Evolutionary conservation across 1,140 invertebrate species (phyloP), one percentile per base, ranked within the genome.

Genomic region (Drosophila guanche): DNA sequence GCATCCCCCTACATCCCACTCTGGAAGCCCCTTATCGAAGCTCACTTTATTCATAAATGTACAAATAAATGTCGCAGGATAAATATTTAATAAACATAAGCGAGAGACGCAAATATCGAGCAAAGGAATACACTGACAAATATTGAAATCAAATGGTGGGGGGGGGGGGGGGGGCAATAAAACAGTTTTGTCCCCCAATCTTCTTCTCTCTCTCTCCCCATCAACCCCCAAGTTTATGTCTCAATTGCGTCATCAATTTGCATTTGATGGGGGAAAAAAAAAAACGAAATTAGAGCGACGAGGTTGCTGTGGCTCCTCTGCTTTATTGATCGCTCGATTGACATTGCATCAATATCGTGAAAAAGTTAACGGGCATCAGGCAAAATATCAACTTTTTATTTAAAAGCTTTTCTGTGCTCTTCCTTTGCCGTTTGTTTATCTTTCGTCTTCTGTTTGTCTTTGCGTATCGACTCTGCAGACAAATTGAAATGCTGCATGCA

Each of bases 81-180:
- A 86, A 86, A 85, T 85, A 86, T 85, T 80, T 86, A 80, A 77
- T 85, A 74, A 65, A 77, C 46, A 86, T 69, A 67, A 79, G 56
- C 76, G 56, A 74, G 56, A 74, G 56, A 52, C 40, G 57, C 54
- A 67, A 61, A 67, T 40, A 66, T 59, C 42, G 46, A 42, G 42
- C 46, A 65, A 65, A 50, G 16, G 54, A 41, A 25, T 50, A 47
- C 43, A 45, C 22, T 37, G 37, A 20, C 41, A 65, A 66, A 71
- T 72, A 76, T 76, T 72, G 57, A 68, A 50, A 55, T 51, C 74
- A 61, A 77, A 27, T n/a, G 41, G n/a, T n/a, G n/a, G n/a, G n/a
- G n/a, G n/a, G n/a, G n/a, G n/a, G n/a, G n/a, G n/a, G n/a, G 23
- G 10, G 27, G 41, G 48, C 48, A 76, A 81, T 62, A 60, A 72